Conservation (phyloP, 2,113 vertebrate species). For the Pithys albifrons region DNA sequence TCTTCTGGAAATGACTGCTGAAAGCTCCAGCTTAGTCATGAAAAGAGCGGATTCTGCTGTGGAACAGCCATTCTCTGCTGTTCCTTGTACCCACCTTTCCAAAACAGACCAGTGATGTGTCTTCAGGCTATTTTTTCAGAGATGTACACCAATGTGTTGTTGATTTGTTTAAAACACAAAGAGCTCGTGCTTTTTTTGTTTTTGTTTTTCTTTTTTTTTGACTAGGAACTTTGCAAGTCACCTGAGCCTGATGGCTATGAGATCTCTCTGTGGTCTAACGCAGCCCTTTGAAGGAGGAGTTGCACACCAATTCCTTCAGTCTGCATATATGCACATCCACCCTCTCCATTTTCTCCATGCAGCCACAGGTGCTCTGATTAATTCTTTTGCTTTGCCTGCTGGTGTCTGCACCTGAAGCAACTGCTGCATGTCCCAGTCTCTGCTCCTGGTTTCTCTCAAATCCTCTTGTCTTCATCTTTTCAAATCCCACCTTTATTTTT, state of each 20-base stretch:
- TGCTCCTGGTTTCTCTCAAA: not conserved
- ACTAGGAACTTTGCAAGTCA: not conserved
- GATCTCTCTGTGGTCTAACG: not conserved
- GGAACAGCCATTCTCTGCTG: not conserved
- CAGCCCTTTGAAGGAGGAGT: not conserved
- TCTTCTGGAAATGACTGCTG: not conserved
- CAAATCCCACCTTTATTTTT: not conserved
- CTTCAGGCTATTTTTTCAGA: not conserved
- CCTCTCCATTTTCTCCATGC: not conserved
- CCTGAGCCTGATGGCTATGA: not conserved
- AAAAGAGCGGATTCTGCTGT: not conserved
- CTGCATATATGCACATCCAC: not conserved
- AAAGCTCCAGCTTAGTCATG: not conserved
- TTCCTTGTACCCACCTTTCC: not conserved
- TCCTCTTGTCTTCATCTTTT: not conserved
- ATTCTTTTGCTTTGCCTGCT: not conserved
- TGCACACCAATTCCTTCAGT: not conserved
- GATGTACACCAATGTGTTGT: not conserved
- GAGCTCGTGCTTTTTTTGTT: not conserved
- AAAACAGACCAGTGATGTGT: not conserved
- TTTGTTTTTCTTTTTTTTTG: not conserved
- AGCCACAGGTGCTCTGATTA: not conserved
- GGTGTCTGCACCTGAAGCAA: not conserved
- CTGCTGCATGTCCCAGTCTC: not conserved
- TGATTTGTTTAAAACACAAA: not conserved